Evolutionary conservation across 2,797 vertebrate genomes (phyloP), one percentile per base, ranked within the genome.

Genomic region (Gorsachius magnificus): DNA sequence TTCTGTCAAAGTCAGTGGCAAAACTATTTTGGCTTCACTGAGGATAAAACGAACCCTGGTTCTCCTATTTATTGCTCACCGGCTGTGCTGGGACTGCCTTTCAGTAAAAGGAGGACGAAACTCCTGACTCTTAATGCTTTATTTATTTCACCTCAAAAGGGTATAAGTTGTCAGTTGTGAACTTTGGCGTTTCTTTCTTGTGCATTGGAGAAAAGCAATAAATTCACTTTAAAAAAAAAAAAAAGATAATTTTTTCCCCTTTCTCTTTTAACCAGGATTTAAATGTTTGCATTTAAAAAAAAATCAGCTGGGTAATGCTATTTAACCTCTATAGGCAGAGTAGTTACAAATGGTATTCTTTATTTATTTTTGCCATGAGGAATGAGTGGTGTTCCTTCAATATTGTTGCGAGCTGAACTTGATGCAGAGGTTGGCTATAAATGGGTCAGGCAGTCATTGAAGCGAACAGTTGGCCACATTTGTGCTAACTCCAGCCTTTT

Each of bases 391-490:
- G 81, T 45, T 95, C 70, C 81, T 91, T 93, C 94, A 38, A 22
- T 96, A 90, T 66, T 65, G 54, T 81, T 85, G 83, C 53, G 69
- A 72, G 90, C 64, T 91, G 41, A 72, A 95, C 85, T 77, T 22
- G n/a, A 63, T 60, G 90, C 95, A 63, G 61, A 89, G 76, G 0
- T 84, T 2, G 6, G 65, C 58, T 64, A 22, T 87, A 96, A 98
- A 98, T 98, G 98, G 98, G 98, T 98, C 98, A 98, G 98, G 97
- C 98, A 98, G 98, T 98, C 98, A 97, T 97, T 98, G 98, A 98
- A 98, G 97, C 98, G 98, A 98, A 95, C 97, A 97, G 96, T 98
- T 98, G 98, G 98, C 98, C 95, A 88, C 97, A 70, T 97, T 98
- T 98, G 97, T 98, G 98, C 97, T 98, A 98, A 98, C 98, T 97